A percentile compares a stretch with the other conserved stretches of the same genome.
phyloP scores from a whole-genome alignment of 2,113 vertebrate species.

The Bubalus kerabau region DNA sequence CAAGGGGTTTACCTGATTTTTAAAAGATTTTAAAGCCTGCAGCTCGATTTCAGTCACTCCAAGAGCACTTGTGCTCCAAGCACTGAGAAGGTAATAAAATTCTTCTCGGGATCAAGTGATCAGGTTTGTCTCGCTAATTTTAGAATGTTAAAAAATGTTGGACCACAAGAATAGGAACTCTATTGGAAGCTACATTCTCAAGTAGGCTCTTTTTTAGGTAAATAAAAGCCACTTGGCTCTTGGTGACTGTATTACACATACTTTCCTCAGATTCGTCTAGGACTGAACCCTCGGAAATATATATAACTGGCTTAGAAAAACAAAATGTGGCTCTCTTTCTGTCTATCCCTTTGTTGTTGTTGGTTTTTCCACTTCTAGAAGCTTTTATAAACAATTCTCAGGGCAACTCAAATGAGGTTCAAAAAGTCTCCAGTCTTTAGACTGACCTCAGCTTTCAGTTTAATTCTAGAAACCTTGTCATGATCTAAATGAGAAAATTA shows the following conservation, averaged over 20 bases:
- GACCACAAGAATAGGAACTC: slow-evolving; percentile 32
- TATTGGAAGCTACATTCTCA: slow-evolving; percentile 36
- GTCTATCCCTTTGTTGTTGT: background rate
- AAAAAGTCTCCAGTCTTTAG: background rate
- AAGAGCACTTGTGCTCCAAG: background rate
- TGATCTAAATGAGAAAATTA: background rate
- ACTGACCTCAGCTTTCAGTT: background rate
- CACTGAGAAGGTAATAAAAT: slow-evolving; percentile 24
- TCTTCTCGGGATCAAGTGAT: slow-evolving; percentile 25
- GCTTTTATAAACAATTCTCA: slow-evolving; percentile 49
- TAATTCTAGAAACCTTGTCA: slow-evolving; percentile 6
- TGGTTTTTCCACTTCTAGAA: slow-evolving; percentile 33
- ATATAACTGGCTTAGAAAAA: slow-evolving; percentile 67
- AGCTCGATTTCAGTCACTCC: background rate
- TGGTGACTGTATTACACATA: slow-evolving; percentile 54
- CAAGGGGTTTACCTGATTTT: background rate
- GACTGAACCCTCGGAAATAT: slow-evolving; percentile 48
- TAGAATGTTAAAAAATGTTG: slow-evolving; percentile 40
- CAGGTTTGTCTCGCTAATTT: slow-evolving; percentile 53
- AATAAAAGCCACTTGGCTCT: slow-evolving; percentile 57
- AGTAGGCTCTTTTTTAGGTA: slow-evolving; percentile 59
- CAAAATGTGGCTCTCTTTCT: slow-evolving; percentile 47
- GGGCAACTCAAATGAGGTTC: slow-evolving; percentile 37
- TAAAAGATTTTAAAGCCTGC: background rate
- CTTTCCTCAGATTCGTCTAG: slow-evolving; percentile 65